Percentiles rank a stretch among this genome's conserved stretches.
Evolutionary conservation across 2,888 invertebrate species (phyloP).

Genomic region (Pyrocoelia pectoralis): DNA sequence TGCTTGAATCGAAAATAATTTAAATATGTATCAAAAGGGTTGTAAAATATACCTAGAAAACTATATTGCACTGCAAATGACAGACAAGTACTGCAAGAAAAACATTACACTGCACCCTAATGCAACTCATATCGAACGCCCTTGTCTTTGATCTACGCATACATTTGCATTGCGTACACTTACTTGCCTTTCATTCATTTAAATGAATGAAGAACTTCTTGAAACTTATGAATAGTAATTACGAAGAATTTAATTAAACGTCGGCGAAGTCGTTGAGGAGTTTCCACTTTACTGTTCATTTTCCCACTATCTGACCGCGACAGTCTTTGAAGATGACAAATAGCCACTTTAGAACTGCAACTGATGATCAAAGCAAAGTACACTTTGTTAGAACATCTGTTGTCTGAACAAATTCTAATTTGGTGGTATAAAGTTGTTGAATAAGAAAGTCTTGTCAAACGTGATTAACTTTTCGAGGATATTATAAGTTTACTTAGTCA

Average conservation of each 20-base stretch:
- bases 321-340: conserved; percentile 36
- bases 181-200: conserved; percentile 34
- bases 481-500: too few species aligned
- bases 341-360: conserved; percentile 27
- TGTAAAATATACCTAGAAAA: too few species aligned
- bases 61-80: too few species aligned
- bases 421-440: not conserved
- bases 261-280: conserved; percentile 24
- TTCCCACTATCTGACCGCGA: conserved; percentile 34
- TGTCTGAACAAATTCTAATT: conserved; percentile 27
- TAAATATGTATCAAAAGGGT: too few species aligned
- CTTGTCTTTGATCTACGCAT: not conserved
- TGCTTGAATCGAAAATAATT: too few species aligned
- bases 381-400: conserved; percentile 23
- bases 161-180: conserved; percentile 3
- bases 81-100: not conserved
- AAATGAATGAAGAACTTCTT: conserved; percentile 36
- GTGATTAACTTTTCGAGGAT: too few species aligned
- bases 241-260: conserved; percentile 40
- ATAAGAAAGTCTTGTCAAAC: too few species aligned
- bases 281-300: conserved; percentile 28
- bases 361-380: conserved; percentile 26
- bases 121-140: not conserved
- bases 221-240: conserved; percentile 39
- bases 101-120: not conserved